Evolutionary conservation across 2,113 vertebrate genomes (phyloP), one percentile per base, ranked within the genome.

Genomic region (Sardina pilchardus): DNA sequence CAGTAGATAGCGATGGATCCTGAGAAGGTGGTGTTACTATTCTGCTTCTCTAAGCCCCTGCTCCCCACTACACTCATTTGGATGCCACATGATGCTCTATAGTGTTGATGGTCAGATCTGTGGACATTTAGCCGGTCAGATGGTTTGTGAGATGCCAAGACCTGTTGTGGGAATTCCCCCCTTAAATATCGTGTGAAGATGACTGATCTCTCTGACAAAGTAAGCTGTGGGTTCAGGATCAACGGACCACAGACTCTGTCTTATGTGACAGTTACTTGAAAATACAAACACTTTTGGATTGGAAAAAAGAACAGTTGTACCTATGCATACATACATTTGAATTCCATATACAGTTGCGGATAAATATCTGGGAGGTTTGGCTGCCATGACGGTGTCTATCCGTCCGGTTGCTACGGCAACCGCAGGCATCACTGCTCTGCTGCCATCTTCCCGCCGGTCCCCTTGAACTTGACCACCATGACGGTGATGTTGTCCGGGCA

Each of bases 401-500:
- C 24, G 34, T 59, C 53, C 4, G 6, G 21, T 59, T 4, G 19
- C 53, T 59, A 59, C 19, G 19, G 53, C 83, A 36, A 56, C 7
- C 12, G 48, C 80, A n/a, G n/a, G n/a, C n/a, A 86, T 50, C 48
- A 97, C 94, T 97, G 94, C 90, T 97, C 97, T 42, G 94, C 93
- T 0, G 93, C 88, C 94, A 96, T 98, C 94, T 94, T 94, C 94
- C 93, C 95, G 87, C 96, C 96, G 84, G 89, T 89, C 39, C 96
- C 96, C 94, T 97, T 97, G 91, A 99, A 98, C 94, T 99, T 99
- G 67, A 99, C 97, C 92, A 99, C 98, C 98, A 99, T 99, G 86
- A 99, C 98, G 0, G 98, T 99, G 91, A 99, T 99, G 78, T 99
- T 99, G 92, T 99, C 98, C 8, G 98, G 97, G 88, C 98, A 99